Evolutionary conservation across 2,113 vertebrate genomes (phyloP), one percentile per base, ranked within the genome.

Genomic region (Plotosus lineatus): DNA sequence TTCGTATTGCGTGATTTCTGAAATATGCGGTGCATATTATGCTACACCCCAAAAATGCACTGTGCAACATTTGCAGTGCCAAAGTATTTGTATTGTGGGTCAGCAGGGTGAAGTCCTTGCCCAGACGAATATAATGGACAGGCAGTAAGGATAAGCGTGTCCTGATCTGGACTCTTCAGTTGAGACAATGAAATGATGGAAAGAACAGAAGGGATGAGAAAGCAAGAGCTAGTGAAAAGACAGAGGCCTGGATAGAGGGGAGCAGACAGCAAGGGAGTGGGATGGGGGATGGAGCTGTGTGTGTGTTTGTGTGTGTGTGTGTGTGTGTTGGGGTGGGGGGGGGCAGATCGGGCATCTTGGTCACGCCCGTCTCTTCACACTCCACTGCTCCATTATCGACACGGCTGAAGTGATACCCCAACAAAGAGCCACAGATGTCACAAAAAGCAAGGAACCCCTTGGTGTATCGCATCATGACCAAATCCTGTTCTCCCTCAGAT

Each of bases 331-430:
- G n/a, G n/a, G n/a, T n/a, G 90, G 89, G 78, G 85, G 79, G 86
- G 72, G 86, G 80, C 85, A 83, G 48, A 33, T 26, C 84, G 89
- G 88, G 87, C 86, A 90, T 90, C 90, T 88, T 85, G 88, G 91
- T 93, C 90, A 91, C 89, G 91, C 87, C 90, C 90, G 90, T 89
- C 85, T 85, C 90, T 90, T 92, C 90, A 93, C 90, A 92, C 89
- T 92, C 88, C 85, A 81, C 89, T 91, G 91, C 90, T 9, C 88
- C 88, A 90, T 92, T 91, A 94, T 92, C 90, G 93, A 93, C 82
- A 77, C 11, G 86, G 85, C 88, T 90, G 87, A 91, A 92, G 89
- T 88, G 91, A 94, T 92, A 93, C 90, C 91, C 91, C 90, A 90
- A 91, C 91, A 91, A 92, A 86, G 79, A 90, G 83, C 75, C 86